Conservation (phyloP, 1,140 invertebrate species). For the Batillaria attramentaria region DNA sequence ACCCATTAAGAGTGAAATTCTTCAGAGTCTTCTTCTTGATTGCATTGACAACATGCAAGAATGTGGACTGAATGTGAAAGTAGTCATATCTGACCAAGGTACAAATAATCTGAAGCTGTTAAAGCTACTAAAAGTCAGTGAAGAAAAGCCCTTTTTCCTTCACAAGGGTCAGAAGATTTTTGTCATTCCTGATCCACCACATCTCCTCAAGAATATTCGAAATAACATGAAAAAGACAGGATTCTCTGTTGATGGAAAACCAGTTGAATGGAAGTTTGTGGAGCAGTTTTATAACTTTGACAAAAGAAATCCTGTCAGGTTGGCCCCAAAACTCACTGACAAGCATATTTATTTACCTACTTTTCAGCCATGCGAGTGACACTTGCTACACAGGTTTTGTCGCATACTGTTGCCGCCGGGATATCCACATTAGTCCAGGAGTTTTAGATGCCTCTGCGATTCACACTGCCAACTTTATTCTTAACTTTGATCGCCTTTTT, state of each 20-base stretch:
- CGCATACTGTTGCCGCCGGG: neutral
- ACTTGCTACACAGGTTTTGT: neutral
- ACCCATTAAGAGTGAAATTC: neutral
- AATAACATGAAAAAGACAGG: neutral
- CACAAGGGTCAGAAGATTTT: neutral
- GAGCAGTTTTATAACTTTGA: neutral
- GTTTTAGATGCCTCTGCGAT: neutral
- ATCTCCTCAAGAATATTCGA: neutral
- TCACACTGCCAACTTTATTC: neutral
- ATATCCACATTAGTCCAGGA: neutral
- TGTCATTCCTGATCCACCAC: neutral
- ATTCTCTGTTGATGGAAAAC: neutral
- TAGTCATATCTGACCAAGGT: neutral
- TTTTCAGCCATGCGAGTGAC: neutral
- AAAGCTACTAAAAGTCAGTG: neutral
- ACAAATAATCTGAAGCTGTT: neutral
- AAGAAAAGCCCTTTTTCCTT: neutral
- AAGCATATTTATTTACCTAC: neutral
- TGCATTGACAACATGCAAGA: neutral
- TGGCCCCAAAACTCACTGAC: neutral
- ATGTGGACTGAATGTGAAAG: neutral
- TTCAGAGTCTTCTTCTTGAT: neutral
- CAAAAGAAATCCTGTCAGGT: neutral
- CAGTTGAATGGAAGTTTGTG: neutral
- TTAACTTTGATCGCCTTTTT: neutral